Evolutionary conservation across 2,113 vertebrate species (phyloP), one percentile per base, ranked within the genome.

Genomic region (Ondatra zibethicus): DNA sequence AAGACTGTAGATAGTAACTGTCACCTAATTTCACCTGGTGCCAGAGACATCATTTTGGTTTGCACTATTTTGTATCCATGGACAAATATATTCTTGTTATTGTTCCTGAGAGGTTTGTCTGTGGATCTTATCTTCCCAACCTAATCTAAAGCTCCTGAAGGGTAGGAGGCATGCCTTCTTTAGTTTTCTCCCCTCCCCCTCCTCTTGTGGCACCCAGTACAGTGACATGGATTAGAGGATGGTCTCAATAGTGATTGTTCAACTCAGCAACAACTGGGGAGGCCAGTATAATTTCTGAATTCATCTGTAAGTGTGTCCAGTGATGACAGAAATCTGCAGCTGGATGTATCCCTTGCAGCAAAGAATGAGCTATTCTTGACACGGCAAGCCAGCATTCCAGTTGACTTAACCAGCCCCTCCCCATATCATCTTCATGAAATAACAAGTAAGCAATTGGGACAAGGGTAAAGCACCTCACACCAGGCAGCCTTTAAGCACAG

Each of bases 291-390:
- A 98, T 96, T 97, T 97, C 96, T 97, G 95, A 96, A 97, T 97
- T 97, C 97, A 97, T 98, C 88, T 45, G 82, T 61, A 94, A 94
- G 45, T 23, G 58, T 89, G 92, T 92, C 65, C 92, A 97, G 92
- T 88, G 96, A 97, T 97, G 96, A 97, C 31, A 10, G 91, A 94
- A 97, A 98, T 95, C 76, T 97, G 97, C 96, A 97, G 96, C 97
- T 98, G 97, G 92, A 95, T 96, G 50, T 94, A 90, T 95, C 93
- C 17, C 4, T 3, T 97, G 75, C 61, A 92, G 92, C 92, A 97
- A 97, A 98, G 94, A 97, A 97, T 96, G 96, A 95, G 93, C 96
- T 95, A 96, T 97, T 98, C 96, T 97, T 97, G 90, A 75, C 96
- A 92, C 92, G 70, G 95, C 92, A 97, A 93, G 90, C 80, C 95